Evolutionary conservation across 2,797 vertebrate genomes (phyloP).

Genomic region (Tarsius wallacei): DNA sequence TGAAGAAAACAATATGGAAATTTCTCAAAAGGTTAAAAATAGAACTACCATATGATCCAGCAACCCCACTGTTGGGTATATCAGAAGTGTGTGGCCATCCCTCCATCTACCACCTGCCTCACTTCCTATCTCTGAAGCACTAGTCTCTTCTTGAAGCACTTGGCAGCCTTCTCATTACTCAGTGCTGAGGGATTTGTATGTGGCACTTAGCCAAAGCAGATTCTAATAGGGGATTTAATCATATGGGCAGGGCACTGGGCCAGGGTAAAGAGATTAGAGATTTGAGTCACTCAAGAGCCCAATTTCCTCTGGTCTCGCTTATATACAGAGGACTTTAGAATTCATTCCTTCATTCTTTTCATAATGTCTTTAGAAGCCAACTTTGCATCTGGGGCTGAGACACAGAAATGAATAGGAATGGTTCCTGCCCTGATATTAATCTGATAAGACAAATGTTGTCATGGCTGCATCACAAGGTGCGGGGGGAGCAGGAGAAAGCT

Average conservation of each 20-base stretch:
- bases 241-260: conserved; percentile 46
- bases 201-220: conserved; percentile 47
- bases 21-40: not conserved
- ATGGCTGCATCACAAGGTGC: not conserved
- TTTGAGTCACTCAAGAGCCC: conserved; percentile 70
- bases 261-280: not conserved
- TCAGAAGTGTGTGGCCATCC: not conserved
- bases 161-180: conserved; percentile 63
- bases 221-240: conserved; percentile 41
- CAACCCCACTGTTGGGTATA: not conserved
- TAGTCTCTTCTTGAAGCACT: conserved; percentile 5
- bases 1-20: not conserved
- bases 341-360: conserved; percentile 35
- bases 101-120: not conserved
- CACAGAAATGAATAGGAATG: not conserved
- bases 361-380: not conserved
- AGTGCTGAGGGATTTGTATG: conserved; percentile 9
- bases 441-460: not conserved
- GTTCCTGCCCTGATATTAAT: not conserved
- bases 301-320: conserved; percentile 65
- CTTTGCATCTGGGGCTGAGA: not conserved
- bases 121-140: not conserved
- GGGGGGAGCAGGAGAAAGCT: not conserved
- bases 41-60: not conserved
- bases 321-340: conserved; percentile 52